Evolutionary conservation across 2,888 invertebrate species (phyloP).

Genomic region (Metopia argyrocephala): DNA sequence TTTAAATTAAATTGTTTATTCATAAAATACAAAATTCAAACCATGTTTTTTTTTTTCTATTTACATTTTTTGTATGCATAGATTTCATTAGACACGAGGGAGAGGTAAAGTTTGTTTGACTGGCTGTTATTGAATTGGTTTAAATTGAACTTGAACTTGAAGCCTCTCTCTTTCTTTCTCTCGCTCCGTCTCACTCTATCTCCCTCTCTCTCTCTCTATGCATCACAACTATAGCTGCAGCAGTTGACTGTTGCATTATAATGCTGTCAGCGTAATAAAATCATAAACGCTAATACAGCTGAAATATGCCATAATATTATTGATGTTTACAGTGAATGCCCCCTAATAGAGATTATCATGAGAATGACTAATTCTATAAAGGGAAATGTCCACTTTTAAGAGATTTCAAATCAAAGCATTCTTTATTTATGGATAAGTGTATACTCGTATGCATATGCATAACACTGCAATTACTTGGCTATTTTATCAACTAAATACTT

Average conservation of each 20-base stretch:
- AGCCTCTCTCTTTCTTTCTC: too few species aligned
- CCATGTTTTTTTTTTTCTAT: constrained; percentile 15
- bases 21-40: constrained; percentile 54
- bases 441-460: background rate
- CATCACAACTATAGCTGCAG: background rate
- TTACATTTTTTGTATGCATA: background rate
- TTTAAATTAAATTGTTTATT: constrained; percentile 65
- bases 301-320: constrained; percentile 35
- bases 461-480: background rate
- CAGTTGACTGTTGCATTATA: background rate
- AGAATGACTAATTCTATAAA: background rate
- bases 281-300: constrained; percentile 37
- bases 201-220: too few species aligned
- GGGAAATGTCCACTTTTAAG: background rate
- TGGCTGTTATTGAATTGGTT: constrained; percentile 32
- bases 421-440: background rate
- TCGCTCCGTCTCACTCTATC: too few species aligned
- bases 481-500: background rate
- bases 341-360: background rate
- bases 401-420: background rate
- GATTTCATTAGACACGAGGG: constrained; percentile 4
- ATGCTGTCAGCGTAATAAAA: constrained; percentile 7
- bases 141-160: constrained; percentile 62
- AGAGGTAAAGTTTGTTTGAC: constrained; percentile 2
- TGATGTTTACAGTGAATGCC: background rate